Base-by-base conservation (phyloP, 2,888 invertebrate species). In the Sarcophaga rosellei region DNA sequence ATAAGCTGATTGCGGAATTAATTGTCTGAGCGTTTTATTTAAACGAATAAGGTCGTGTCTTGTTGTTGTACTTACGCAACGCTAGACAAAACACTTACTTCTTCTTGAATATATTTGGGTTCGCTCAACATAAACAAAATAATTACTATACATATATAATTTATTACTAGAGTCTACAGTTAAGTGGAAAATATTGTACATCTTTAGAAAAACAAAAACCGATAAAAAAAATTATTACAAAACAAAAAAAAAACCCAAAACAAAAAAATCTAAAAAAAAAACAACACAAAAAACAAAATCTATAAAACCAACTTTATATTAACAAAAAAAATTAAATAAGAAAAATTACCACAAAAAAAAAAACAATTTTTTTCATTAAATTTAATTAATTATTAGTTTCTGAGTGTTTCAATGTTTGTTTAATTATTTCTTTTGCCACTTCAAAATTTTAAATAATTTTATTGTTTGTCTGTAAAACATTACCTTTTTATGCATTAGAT, bases 51-150 rank as follows among this genome's bases (percentile, higher is more conserved):
- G 84, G 81, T 75, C 72, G 84, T 86, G 86, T 78, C 63, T 65
- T 44, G 66, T 21, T 76, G 61, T 76, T 47, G 47, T 47, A 15
- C 11, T 8, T 15, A 47, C 47, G 15, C 11, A 53, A 66, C 21
- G 45, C 25, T 59, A 59, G n/a, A 61, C 47, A 59, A 63, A 78
- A 81, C 84, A 78, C 82, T 59, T 59, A 59, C 70, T 81, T 76
- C 86, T 84, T 86, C 83, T 83, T 86, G 86, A 86, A 84, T 78
- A 86, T 80, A 66, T 84, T 85, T 86, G 87, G 88, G 88, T 88
- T 88, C 88, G 87, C 87, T 88, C 88, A 87, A 81, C 83, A 88
- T 85, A 85, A 87, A 78, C 47, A 78, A 74, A 35, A 87, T 81
- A 84, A 70, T 59, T 72, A 53, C 53, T 53, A 53, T 53, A 12